These are phyloP conservation scores for Drosophila oshimai DNA, from an alignment of 1,140 invertebrate species.

Conservation along the genomic window DNA sequence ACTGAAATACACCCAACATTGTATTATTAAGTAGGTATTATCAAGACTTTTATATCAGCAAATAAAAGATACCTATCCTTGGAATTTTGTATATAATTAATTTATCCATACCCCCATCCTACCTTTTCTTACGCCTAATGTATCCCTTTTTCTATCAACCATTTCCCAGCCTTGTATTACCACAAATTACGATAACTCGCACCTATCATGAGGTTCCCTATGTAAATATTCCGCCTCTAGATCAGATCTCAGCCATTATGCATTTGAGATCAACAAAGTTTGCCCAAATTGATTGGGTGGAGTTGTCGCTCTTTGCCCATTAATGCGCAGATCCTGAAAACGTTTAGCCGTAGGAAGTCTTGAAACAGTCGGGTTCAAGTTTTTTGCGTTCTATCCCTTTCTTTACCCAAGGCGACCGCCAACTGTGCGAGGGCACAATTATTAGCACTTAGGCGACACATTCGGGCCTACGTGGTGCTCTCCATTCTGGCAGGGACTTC, in stretches of 20 bases:
- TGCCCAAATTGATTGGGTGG: slow-evolving; percentile 34
- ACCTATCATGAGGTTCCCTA: background rate
- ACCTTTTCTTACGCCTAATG: background rate
- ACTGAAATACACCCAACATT: too few relatives aligned
- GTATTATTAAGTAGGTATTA: too few relatives aligned
- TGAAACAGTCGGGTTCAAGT: background rate
- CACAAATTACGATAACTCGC: slow-evolving; percentile 12
- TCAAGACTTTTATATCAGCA: too few relatives aligned
- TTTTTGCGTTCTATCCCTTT: background rate
- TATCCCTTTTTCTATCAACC: background rate
- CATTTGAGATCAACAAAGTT: slow-evolving; percentile 25
- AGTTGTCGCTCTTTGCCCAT: slow-evolving; percentile 1
- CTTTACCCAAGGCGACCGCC: slow-evolving; percentile 42
- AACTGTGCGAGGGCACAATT: slow-evolving; percentile 74
- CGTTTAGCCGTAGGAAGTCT: slow-evolving; percentile 4
- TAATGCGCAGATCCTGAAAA: slow-evolving; percentile 21
- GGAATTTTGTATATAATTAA: too few relatives aligned
- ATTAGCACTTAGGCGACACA: slow-evolving; percentile 79
- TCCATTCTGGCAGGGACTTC: slow-evolving; percentile 1
- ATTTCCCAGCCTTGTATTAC: slow-evolving; percentile 4
- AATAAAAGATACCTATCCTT: too few relatives aligned
- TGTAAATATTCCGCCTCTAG: slow-evolving; percentile 45
- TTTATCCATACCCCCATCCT: background rate
- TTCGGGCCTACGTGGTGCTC: slow-evolving; percentile 43
- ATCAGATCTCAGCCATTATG: slow-evolving; percentile 30